Evolutionary conservation across 2,113 vertebrate species (phyloP).

Genomic region (human): GRCh38 chr2:121895501-121896000

Average conservation of each 20-base stretch:
- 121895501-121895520: background rate
- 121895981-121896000: background rate
- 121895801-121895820: background rate
- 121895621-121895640: background rate
- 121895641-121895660: no score
- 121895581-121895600: background rate
- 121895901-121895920: no score
- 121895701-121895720: background rate
- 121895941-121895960: background rate
- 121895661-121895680: background rate
- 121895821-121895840: background rate
- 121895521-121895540: background rate
- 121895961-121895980: background rate
- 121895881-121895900: background rate
- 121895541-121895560: background rate
- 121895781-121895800: background rate
- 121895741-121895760: background rate
- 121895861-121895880: background rate
- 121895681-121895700: background rate
- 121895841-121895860: background rate
- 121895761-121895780: background rate
- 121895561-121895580: background rate
- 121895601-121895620: no score
- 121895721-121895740: background rate
- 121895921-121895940: background rate